Base-by-base conservation (phyloP, 2,888 invertebrate genomes). In the Actias luna region DNA sequence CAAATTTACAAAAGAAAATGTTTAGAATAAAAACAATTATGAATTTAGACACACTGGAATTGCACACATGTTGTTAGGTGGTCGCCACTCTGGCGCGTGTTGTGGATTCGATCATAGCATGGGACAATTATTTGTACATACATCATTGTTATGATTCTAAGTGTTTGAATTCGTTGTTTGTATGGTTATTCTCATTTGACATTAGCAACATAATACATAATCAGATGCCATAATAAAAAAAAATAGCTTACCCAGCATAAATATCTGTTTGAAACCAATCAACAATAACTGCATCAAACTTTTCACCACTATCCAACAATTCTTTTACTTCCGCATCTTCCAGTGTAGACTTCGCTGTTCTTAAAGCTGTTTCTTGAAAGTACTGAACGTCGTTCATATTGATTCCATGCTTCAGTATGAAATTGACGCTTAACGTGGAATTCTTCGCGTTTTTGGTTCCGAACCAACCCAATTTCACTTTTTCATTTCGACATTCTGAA, bases 251-350 rank as follows among this genome's bases (percentile, higher is more conserved):
- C 84, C 80, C 82, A 2, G 80, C 65, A 64, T 72, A 78, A n/a
- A 82, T 16, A 61, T 84, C 83, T 18, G 68, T 66, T 58, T 80
- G 83, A 60, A 81, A 61, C 66, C 80, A 77, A 66, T 85, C 84
- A 0, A 68, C 64, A 16, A 85, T 67, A 3, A 83, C 76, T 2
- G 68, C 74, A 62, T 85, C 85, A 59, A 82, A 84, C 1, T 71
- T 61, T 66, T 81, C 73, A 18, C 73, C 64, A 33, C 85, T 73
- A 55, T 72, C 64, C 14, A 85, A 29, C 0, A 85, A n/a, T 10
- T 72, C 67, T 33, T 73, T 73, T 0, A 80, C 46, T 25, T 73
- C 68, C 58, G 72, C 66, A 62, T 79, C 68, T 14, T 69, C 65
- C 10, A 76, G 68, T 0, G 69, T 70, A 2, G 55, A 31, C 4